A percentile compares a stretch with the other conserved stretches of the same genome.
phyloP scores from a whole-genome alignment of 2,888 invertebrate genomes.

The Calliopum simillimum region DNA sequence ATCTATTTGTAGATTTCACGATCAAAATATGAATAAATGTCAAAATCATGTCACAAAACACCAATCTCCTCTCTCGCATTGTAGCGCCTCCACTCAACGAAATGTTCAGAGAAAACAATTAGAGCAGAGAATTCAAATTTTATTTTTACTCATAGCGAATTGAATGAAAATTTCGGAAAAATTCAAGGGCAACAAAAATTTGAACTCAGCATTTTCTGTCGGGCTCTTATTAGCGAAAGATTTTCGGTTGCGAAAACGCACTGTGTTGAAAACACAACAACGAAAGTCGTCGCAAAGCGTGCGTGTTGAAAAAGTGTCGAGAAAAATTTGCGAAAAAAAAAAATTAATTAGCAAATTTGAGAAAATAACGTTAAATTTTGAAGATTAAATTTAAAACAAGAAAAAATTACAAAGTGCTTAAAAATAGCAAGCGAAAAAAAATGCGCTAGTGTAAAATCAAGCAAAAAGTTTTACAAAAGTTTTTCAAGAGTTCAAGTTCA shows the following conservation, averaged over 20 bases:
- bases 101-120: neutral
- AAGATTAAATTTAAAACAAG: conserved; percentile 18
- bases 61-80: conserved; percentile 2
- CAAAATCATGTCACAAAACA: neutral
- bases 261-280: conserved; percentile 56
- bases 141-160: conserved; percentile 33
- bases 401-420: conserved; percentile 40
- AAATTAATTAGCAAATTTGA: no score
- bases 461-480: conserved; percentile 2
- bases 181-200: conserved; percentile 47
- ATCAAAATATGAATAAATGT: conserved; percentile 18
- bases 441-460: neutral
- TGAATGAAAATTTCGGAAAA: conserved; percentile 31
- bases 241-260: conserved; percentile 49
- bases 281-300: conserved; percentile 43
- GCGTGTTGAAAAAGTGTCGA: conserved; percentile 25
- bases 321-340: neutral
- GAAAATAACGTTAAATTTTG: neutral
- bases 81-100: neutral
- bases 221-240: conserved; percentile 38
- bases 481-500: conserved; percentile 27
- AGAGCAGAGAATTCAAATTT: conserved; percentile 30
- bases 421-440: neutral
- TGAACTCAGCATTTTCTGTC: conserved; percentile 44
- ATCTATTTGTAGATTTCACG: neutral